These are phyloP conservation scores for Nemapogon koenigi DNA, from an alignment of 2,888 invertebrate genomes.

Conservation along the genomic window DNA sequence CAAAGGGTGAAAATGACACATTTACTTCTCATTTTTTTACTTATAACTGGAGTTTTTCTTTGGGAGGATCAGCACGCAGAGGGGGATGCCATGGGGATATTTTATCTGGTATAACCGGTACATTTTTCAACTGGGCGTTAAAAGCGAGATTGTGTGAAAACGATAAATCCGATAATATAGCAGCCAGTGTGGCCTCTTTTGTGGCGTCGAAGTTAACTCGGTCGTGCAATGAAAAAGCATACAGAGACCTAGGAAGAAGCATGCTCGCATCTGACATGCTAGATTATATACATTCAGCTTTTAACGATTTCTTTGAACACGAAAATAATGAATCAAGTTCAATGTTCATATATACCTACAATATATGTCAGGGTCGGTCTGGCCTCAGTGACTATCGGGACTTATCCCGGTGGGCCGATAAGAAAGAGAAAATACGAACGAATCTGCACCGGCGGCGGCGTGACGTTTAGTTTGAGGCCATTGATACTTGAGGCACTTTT, in stretches of 20 bases:
- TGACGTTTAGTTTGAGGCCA: too few species aligned
- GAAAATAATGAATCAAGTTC: too few species aligned
- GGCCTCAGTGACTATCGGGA: too few species aligned
- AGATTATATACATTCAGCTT: conserved; percentile 76
- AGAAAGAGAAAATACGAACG: too few species aligned
- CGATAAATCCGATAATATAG: conserved; percentile 49
- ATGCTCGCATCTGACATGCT: conserved; percentile 90
- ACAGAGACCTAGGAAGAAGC: conserved; percentile 74
- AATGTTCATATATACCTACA: too few species aligned
- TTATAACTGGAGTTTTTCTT: conserved; percentile 61
- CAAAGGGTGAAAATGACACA: conserved; percentile 39
- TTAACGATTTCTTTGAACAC: conserved; percentile 63
- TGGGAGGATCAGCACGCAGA: conserved; percentile 83
- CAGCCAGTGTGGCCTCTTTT: conserved; percentile 77
- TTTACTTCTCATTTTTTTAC: conserved; percentile 27
- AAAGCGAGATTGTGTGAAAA: conserved; percentile 34
- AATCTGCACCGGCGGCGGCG: too few species aligned
- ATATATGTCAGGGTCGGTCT: too few species aligned
- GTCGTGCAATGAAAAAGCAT: conserved; percentile 78
- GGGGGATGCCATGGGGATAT: conserved; percentile 98
- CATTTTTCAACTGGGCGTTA: conserved; percentile 84
- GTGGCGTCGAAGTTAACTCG: conserved; percentile 85
- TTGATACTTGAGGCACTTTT: too few species aligned
- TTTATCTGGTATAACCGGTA: conserved; percentile 82
- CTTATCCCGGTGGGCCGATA: too few species aligned